Conservation (phyloP, 2,797 vertebrate species). For the Catostomus latipinnis region DNA sequence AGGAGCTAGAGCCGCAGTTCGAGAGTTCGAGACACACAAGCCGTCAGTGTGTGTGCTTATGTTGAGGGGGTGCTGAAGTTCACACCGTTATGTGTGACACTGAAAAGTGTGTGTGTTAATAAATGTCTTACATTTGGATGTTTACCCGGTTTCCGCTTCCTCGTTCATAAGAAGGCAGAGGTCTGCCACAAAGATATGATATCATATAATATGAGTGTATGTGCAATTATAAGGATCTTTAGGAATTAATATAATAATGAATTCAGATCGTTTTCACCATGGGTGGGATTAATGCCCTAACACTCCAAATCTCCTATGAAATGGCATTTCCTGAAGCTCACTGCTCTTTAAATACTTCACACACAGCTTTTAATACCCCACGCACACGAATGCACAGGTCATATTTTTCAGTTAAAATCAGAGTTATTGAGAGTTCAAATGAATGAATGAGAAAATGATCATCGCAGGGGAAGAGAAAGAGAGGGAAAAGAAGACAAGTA, state of each 20-base stretch:
- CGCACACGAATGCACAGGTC: not conserved
- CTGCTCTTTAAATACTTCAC: constrained; percentile 20
- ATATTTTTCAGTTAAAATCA: constrained; percentile 6
- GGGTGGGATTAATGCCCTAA: constrained; percentile 24
- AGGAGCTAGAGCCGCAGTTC: too few species aligned
- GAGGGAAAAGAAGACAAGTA: not conserved
- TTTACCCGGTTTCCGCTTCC: too few species aligned
- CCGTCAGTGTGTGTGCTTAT: too few species aligned
- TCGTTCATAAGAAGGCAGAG: too few species aligned
- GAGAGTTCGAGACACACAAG: too few species aligned
- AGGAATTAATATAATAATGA: constrained; percentile 43
- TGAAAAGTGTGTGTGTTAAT: too few species aligned
- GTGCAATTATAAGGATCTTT: constrained; percentile 30
- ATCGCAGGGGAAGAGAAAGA: not conserved
- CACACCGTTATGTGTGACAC: too few species aligned
- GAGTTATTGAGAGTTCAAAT: not conserved
- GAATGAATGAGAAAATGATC: constrained; percentile 4
- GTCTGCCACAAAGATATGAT: too few species aligned
- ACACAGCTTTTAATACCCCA: constrained; percentile 1
- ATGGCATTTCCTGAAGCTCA: constrained; percentile 21
- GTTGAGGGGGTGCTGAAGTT: too few species aligned
- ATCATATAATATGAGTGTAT: not conserved
- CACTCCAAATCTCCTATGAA: constrained; percentile 40
- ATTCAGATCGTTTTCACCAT: constrained; percentile 33
- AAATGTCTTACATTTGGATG: too few species aligned